Evolutionary conservation across 2,797 vertebrate genomes (phyloP).

Genomic region (Channallabes apus): DNA sequence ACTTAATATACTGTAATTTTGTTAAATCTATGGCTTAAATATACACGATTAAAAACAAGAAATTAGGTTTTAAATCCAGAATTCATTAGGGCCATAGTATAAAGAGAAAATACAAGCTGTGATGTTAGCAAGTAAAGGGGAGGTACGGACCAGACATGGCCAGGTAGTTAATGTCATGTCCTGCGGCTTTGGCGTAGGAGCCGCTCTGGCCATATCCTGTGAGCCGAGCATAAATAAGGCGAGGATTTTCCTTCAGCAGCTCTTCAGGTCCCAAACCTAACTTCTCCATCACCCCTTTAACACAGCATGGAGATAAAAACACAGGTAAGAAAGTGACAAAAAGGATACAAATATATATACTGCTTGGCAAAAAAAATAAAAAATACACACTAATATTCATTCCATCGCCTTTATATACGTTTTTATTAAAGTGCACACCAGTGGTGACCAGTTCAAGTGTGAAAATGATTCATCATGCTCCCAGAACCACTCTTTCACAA

Average conservation of each 20-base stretch:
- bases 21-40: neutral
- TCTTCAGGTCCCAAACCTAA: slow-evolving; percentile 85
- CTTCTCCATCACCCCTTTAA: slow-evolving; percentile 94
- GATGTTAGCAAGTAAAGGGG: neutral
- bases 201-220: slow-evolving; percentile 92
- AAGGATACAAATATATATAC: neutral
- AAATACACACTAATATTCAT: no score
- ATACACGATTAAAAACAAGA: no score
- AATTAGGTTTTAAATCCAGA: neutral
- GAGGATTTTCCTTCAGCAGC: slow-evolving; percentile 82
- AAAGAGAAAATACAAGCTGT: neutral
- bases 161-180: slow-evolving; percentile 95
- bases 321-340: neutral
- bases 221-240: slow-evolving; percentile 90
- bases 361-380: no score
- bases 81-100: neutral
- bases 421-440: no score
- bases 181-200: slow-evolving; percentile 74
- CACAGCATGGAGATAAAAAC: neutral
- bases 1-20: neutral
- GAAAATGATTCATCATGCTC: no score
- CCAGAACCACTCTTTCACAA: no score
- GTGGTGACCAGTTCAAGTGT: no score
- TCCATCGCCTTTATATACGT: no score
- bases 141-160: slow-evolving; percentile 85